A percentile compares a stretch with the other conserved stretches of the same genome.
phyloP scores from a whole-genome alignment of 2,113 vertebrate species.

The Hippoglossus stenolepis region DNA sequence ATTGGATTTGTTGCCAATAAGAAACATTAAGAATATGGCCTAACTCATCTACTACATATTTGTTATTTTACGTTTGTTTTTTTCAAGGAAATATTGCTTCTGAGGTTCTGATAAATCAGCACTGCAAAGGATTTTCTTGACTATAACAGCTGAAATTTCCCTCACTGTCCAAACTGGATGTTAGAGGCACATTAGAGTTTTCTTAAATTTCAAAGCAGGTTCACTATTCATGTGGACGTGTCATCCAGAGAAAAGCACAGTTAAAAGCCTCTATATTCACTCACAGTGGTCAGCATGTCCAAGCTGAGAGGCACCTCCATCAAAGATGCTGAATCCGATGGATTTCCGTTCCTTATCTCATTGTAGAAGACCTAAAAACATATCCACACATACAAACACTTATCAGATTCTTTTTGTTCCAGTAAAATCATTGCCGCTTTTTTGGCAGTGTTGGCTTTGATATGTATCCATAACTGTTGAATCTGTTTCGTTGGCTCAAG shows the following conservation, averaged over 20 bases:
- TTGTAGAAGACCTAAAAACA: slow-evolving; percentile 90
- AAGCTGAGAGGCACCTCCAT: slow-evolving; percentile 84
- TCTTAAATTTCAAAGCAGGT: background rate
- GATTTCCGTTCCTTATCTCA: slow-evolving; percentile 82
- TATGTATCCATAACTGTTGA: background rate
- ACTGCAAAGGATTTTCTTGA: background rate
- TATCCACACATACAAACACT: background rate
- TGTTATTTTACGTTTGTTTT: no score
- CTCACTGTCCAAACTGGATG: background rate
- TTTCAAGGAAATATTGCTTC: background rate
- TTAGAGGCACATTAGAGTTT: background rate
- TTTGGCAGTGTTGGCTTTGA: background rate
- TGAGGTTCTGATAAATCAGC: background rate
- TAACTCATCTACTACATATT: background rate
- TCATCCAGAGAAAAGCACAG: background rate
- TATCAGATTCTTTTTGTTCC: background rate
- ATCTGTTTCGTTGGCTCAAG: background rate
- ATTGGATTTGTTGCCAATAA: background rate
- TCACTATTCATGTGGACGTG: background rate
- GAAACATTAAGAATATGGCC: background rate
- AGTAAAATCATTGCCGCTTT: background rate
- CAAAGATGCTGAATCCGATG: slow-evolving; percentile 73
- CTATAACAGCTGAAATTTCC: background rate
- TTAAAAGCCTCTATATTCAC: slow-evolving; percentile 56
- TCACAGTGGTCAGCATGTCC: slow-evolving; percentile 86